These are phyloP conservation scores for Vandiemenella viatica DNA, from an alignment of 2,888 invertebrate genomes.

Conservation along the genomic window DNA sequence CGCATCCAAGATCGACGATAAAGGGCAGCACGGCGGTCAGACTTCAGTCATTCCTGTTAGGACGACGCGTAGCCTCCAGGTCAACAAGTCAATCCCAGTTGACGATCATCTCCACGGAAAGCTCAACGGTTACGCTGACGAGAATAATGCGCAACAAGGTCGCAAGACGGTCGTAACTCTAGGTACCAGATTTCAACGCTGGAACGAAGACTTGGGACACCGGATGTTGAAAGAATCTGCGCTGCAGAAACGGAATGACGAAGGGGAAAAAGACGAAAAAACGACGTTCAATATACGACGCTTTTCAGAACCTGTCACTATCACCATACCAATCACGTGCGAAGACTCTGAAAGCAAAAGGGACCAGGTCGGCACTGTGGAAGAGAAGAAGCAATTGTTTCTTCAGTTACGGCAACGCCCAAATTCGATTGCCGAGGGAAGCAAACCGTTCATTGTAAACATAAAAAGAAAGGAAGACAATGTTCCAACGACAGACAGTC, in stretches of 20 bases:
- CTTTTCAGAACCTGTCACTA: constrained; percentile 6
- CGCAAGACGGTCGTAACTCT: constrained; percentile 10
- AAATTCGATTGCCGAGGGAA: too few relatives aligned
- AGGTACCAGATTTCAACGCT: background rate
- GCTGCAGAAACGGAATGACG: background rate
- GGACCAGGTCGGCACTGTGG: constrained; percentile 3
- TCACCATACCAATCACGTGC: constrained; percentile 10
- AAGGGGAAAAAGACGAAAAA: background rate
- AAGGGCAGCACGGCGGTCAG: background rate
- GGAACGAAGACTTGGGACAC: background rate
- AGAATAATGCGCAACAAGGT: background rate
- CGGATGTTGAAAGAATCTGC: background rate
- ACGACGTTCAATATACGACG: background rate
- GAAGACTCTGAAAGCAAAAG: constrained; percentile 11
- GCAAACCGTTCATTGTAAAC: too few relatives aligned
- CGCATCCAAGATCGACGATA: background rate
- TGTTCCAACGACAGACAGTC: too few relatives aligned
- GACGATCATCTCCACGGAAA: background rate
- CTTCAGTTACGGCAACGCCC: too few relatives aligned
- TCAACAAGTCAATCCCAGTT: background rate
- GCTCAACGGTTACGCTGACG: background rate
- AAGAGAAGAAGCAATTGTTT: too few relatives aligned
- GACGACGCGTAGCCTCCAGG: constrained; percentile 1
- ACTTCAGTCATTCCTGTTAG: background rate
- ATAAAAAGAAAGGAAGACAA: too few relatives aligned